phyloP scores from a whole-genome alignment of 2,113 vertebrate genomes.

The Rissa tridactyla region DNA sequence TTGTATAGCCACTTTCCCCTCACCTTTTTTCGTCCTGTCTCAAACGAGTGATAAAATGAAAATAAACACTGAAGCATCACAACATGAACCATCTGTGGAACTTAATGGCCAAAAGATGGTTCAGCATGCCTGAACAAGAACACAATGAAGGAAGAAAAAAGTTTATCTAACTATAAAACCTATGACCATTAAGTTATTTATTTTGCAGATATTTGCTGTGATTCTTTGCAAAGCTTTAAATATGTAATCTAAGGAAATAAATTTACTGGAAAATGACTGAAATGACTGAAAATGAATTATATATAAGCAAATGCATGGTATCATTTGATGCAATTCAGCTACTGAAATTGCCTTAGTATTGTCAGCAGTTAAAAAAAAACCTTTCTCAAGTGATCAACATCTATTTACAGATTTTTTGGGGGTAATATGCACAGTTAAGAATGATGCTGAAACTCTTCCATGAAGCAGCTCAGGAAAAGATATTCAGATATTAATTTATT shows the following conservation, averaged over 20 bases:
- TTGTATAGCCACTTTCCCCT: not conserved
- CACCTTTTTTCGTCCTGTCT: not conserved
- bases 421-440: conserved; percentile 32
- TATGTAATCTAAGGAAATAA: conserved; percentile 32
- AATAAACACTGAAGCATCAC: conserved; percentile 47
- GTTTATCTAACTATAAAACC: conserved; percentile 49
- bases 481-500: conserved; percentile 30
- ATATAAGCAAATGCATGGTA: conserved; percentile 1
- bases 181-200: conserved; percentile 54
- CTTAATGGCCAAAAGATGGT: conserved; percentile 43
- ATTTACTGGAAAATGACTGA: conserved; percentile 43
- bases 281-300: conserved; percentile 54
- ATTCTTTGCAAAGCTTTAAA: conserved; percentile 59
- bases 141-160: not conserved
- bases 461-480: conserved; percentile 26
- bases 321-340: conserved; percentile 29
- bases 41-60: conserved; percentile 39
- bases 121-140: conserved; percentile 50
- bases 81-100: conserved; percentile 28
- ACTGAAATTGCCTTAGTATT: conserved; percentile 52
- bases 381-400: conserved; percentile 47
- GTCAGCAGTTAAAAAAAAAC: conserved; percentile 20
- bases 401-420: conserved; percentile 54
- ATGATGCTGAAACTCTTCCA: not conserved
- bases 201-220: not conserved